A percentile compares a stretch with the other conserved stretches of the same genome.
Conservation (phyloP, 2,113 vertebrate species). For the Platysternon megacephalum region DNA sequence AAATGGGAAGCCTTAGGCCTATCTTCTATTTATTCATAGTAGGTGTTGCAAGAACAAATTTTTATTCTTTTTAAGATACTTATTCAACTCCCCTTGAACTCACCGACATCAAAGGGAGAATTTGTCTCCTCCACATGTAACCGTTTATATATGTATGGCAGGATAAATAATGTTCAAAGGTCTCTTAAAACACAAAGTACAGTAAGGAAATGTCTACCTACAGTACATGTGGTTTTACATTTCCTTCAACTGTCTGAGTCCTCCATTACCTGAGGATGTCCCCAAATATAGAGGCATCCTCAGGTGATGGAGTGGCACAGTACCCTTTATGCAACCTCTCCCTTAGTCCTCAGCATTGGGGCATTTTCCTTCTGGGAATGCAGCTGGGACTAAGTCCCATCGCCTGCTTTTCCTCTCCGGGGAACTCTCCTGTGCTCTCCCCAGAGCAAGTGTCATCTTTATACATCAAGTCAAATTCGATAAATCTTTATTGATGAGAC, state of each 20-base stretch:
- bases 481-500: not conserved
- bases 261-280: not conserved
- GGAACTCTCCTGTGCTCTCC: not conserved
- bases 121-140: not conserved
- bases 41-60: not conserved
- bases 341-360: not conserved
- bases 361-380: not conserved
- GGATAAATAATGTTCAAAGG: not conserved
- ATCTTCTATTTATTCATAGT: not conserved
- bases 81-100: not conserved
- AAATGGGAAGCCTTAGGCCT: not conserved
- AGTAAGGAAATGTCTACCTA: not conserved
- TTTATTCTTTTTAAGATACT: not conserved
- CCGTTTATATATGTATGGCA: rapidly evolving
- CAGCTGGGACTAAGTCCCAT: not conserved
- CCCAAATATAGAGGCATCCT: not conserved
- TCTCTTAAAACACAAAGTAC: not conserved
- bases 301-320: rapidly evolving
- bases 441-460: not conserved
- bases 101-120: not conserved
- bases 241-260: not conserved
- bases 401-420: not conserved
- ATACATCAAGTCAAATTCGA: not conserved
- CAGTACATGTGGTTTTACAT: not conserved
- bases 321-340: not conserved